Conservation (phyloP, 2,797 vertebrate genomes). For the Anguilla pacifica region DNA sequence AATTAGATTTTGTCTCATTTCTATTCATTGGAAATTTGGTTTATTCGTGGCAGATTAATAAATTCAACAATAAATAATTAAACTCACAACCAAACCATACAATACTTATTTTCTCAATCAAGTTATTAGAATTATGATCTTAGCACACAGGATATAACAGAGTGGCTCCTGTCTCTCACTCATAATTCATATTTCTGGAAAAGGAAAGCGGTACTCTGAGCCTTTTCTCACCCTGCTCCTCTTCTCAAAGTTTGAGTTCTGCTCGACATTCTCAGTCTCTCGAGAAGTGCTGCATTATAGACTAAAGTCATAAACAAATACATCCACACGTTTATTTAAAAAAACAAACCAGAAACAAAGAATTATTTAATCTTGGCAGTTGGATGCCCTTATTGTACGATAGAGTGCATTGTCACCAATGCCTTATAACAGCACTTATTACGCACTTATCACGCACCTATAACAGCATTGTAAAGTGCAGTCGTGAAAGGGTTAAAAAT, state of each 20-base stretch:
- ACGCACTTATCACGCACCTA: conserved; percentile 8
- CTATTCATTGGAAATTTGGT: conserved; percentile 40
- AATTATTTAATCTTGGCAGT: conserved; percentile 39
- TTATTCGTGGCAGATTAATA: conserved; percentile 33
- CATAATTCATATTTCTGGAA: conserved; percentile 13
- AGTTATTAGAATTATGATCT: conserved; percentile 7
- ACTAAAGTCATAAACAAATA: conserved; percentile 10
- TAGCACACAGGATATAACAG: no score
- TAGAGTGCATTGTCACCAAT: conserved; percentile 51
- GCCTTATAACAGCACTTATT: conserved; percentile 46
- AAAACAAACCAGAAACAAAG: conserved; percentile 35
- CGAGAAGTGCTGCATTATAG: background rate
- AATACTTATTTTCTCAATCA: conserved; percentile 18
- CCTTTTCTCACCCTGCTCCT: background rate
- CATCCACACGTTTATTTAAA: background rate
- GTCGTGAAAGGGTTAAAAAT: conserved; percentile 61
- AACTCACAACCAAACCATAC: conserved; percentile 21
- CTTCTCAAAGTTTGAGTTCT: background rate
- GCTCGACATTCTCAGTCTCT: background rate
- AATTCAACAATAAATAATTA: conserved; percentile 10
- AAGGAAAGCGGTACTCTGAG: background rate
- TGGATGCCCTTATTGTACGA: conserved; percentile 8
- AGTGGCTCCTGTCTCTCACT: background rate
- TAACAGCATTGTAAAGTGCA: conserved; percentile 62
- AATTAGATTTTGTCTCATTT: conserved; percentile 18